phyloP scores from a whole-genome alignment of 2,797 vertebrate genomes.

The Sebastes itinus region DNA sequence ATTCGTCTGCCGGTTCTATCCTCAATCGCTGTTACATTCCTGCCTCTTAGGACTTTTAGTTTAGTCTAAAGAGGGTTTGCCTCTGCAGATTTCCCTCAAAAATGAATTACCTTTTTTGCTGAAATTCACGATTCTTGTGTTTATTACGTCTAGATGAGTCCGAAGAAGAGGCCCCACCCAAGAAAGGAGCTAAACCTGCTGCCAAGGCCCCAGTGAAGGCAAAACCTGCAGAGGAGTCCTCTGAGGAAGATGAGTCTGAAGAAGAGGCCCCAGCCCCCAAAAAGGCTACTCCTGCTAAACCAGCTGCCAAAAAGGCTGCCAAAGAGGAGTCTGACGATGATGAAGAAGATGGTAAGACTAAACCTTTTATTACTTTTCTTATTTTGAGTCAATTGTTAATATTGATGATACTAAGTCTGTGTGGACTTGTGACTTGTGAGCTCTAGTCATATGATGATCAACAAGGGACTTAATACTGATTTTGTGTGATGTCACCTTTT shows the following conservation, averaged over 20 bases:
- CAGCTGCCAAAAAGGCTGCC: constrained; percentile 59
- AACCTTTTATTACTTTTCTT: background rate
- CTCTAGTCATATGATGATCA: constrained; percentile 65
- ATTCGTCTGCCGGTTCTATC: constrained; percentile 76
- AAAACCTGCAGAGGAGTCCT: constrained; percentile 39
- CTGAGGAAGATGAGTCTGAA: constrained; percentile 54
- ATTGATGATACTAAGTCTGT: background rate
- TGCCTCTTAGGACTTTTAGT: fast-evolving
- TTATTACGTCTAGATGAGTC: constrained; percentile 66
- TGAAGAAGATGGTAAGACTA: constrained; percentile 67
- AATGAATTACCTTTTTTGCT: fast-evolving
- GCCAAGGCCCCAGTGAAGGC: constrained; percentile 42
- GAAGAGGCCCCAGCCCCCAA: constrained; percentile 72
- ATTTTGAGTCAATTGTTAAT: background rate
- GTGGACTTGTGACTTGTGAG: background rate
- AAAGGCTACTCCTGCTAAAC: constrained; percentile 51
- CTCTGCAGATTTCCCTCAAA: fast-evolving
- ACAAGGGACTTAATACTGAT: constrained; percentile 85
- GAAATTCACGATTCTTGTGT: background rate
- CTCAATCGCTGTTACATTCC: constrained; percentile 74
- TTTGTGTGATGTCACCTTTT: constrained; percentile 53
- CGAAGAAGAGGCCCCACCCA: constrained; percentile 75
- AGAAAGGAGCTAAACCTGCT: constrained; percentile 63
- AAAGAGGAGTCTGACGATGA: constrained; percentile 72
- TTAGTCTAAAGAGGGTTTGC: fast-evolving